Percentiles rank a stretch among this genome's conserved stretches.
These are phyloP conservation scores for Rhyzopertha dominica DNA, from an alignment of 1,140 invertebrate species.

Conservation along the genomic window DNA sequence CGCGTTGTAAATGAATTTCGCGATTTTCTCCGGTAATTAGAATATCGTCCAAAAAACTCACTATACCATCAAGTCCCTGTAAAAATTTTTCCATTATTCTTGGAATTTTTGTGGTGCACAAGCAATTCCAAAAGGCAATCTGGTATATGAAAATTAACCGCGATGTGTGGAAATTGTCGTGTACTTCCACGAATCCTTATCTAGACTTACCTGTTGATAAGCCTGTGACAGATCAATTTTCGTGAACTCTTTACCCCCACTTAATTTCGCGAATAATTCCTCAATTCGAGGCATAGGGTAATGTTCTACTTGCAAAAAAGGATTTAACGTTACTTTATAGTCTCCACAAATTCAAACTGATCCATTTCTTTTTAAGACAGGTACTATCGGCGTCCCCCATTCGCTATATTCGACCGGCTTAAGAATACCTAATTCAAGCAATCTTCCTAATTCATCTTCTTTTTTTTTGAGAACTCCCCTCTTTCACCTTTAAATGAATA, in stretches of 20 bases:
- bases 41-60: not conserved
- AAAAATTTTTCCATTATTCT: not conserved
- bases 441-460: too few species aligned
- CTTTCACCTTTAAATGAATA: too few species aligned
- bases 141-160: not conserved
- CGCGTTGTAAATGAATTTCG: not conserved
- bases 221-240: not conserved
- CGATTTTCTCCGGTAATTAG: not conserved
- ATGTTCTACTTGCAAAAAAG: not conserved
- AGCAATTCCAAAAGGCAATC: not conserved
- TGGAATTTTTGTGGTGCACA: not conserved
- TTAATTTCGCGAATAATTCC: not conserved
- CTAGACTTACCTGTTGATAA: not conserved
- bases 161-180: not conserved
- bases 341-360: not conserved
- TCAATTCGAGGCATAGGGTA: not conserved
- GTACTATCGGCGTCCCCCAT: too few species aligned
- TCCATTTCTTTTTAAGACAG: too few species aligned
- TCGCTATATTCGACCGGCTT: too few species aligned
- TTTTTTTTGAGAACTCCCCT: too few species aligned
- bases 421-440: too few species aligned
- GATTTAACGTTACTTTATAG: conserved; percentile 2
- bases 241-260: not conserved
- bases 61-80: not conserved
- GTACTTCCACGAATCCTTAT: not conserved